Evolutionary conservation across 2,113 vertebrate genomes (phyloP), one percentile per base, ranked within the genome.

Genomic region (Polypterus bichir): DNA sequence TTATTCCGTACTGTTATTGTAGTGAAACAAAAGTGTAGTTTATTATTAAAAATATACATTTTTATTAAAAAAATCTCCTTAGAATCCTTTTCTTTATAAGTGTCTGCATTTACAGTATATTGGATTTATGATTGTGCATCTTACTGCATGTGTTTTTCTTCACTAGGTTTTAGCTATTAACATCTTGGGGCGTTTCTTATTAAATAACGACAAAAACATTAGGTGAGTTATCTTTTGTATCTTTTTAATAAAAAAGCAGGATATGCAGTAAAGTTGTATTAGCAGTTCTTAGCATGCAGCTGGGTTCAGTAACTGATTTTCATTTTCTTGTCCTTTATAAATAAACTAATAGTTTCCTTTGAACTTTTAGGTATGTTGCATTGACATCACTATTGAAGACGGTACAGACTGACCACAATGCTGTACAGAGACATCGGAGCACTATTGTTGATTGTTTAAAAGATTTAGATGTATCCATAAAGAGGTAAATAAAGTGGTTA

Each of bases 121-220:
- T 27, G 27, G 27, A 1, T 27, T 27, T 27, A 27, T 27, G 27
- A 27, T 27, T 27, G 27, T 27, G 27, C 27, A 27, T 27, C 27
- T 27, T 27, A 27, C 27, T 27, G 27, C 27, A 27, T 27, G 27
- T 27, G 27, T 4, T 9, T 60, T 77, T 5, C 79, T 65, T 75
- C 57, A 79, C 60, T 80, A 99, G 96, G 96, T 96, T 71, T 89
- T 99, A 84, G 96, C 96, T 72, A 98, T 99, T 77, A 99, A 99
- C 79, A 99, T 99, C 73, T 82, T 99, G 65, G 96, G 96, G 70
- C 92, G 96, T 66, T 99, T 99, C 86, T 88, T 99, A 75, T 72
- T 99, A 71, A 99, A 99, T 83, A 99, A 99, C 61, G 96, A 98
- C 81, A 99, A 99, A 88, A 99, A 99, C 77, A 96, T 96, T 78